Evolutionary conservation across 2,797 vertebrate genomes (phyloP).

Genomic region (Enteromius unitaeniatus): DNA sequence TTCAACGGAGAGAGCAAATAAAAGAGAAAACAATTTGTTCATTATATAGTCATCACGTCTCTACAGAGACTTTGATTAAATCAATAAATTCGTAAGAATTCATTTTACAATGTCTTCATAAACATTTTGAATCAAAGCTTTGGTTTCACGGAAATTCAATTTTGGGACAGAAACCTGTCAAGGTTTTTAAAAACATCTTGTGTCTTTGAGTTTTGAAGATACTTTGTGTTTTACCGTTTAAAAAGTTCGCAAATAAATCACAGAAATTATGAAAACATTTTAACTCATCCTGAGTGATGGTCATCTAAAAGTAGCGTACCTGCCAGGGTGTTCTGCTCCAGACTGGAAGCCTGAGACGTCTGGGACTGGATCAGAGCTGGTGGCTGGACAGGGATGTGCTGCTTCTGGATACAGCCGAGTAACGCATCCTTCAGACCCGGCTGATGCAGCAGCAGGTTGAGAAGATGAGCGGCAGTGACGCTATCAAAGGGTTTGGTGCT

Average conservation of each 20-base stretch:
- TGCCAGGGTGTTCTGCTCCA: slow-evolving; percentile 86
- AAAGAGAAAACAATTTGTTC: too few species aligned
- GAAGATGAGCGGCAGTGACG: slow-evolving; percentile 89
- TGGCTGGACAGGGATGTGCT: slow-evolving; percentile 63
- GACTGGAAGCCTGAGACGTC: slow-evolving; percentile 60
- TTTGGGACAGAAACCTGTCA: background rate
- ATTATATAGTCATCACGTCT: too few species aligned
- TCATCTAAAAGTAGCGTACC: slow-evolving; percentile 71
- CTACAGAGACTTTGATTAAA: too few species aligned
- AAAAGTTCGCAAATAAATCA: background rate
- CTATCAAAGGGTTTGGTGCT: slow-evolving; percentile 96
- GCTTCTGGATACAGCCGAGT: slow-evolving; percentile 67
- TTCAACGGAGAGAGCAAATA: too few species aligned
- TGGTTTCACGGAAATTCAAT: background rate
- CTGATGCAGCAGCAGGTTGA: slow-evolving; percentile 85
- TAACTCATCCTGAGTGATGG: background rate
- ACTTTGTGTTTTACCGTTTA: background rate
- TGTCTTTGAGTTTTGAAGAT: too few species aligned
- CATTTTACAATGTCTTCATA: too few species aligned
- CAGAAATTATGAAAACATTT: background rate
- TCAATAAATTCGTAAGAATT: too few species aligned
- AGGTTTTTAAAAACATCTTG: too few species aligned
- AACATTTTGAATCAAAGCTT: background rate
- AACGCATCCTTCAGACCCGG: slow-evolving; percentile 75
- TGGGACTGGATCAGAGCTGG: slow-evolving; percentile 49